phyloP scores from a whole-genome alignment of 1,140 invertebrate species.

The Brachionus rotundiformis region DNA sequence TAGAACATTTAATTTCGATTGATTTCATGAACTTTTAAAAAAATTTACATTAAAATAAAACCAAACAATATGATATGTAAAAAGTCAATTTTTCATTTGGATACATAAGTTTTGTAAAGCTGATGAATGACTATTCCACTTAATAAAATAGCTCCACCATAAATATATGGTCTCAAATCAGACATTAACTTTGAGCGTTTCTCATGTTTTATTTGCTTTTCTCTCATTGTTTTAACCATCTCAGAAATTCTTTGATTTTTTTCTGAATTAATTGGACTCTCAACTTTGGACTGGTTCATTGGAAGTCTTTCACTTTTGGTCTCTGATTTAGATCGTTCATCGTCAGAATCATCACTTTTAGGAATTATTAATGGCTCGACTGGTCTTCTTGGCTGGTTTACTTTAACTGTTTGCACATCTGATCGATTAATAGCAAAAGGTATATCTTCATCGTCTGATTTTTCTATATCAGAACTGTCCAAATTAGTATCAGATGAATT shows the following conservation, averaged over 20 bases:
- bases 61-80: neutral
- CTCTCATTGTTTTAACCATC: slow-evolving; percentile 14
- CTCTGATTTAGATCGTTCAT: neutral
- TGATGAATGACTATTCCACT: slow-evolving; percentile 46
- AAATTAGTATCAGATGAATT: neutral
- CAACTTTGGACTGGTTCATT: neutral
- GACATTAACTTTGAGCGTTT: neutral
- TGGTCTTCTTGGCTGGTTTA: slow-evolving; percentile 23
- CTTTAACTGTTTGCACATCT: neutral
- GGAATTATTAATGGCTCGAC: neutral
- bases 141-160: neutral
- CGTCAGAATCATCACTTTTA: slow-evolving; percentile 6
- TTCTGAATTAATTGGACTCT: neutral
- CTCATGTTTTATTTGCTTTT: slow-evolving; percentile 51
- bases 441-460: neutral
- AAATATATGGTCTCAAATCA: neutral
- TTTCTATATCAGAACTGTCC: slow-evolving; percentile 9
- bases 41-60: slow-evolving; percentile 23
- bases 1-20: neutral
- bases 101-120: slow-evolving; percentile 32
- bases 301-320: neutral
- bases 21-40: neutral
- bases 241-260: slow-evolving; percentile 46
- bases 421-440: slow-evolving; percentile 5
- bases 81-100: slow-evolving; percentile 12